Percentiles rank a stretch among this genome's conserved stretches.
These are phyloP conservation scores for Macroteleia sp. DNA, from an alignment of 2,888 invertebrate genomes.

Conservation along the genomic window DNA sequence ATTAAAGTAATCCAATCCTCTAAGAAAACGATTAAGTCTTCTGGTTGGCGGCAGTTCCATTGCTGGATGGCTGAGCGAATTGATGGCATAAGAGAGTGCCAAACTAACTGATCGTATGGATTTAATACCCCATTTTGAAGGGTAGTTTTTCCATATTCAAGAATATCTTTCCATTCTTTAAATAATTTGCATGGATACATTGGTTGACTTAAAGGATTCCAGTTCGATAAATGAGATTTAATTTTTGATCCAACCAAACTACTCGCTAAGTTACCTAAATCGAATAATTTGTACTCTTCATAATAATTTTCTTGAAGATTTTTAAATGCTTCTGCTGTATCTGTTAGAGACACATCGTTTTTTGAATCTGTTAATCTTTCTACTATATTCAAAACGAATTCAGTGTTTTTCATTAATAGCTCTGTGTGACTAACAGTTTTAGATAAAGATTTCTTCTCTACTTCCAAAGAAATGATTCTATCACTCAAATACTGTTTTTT, in stretches of 20 bases:
- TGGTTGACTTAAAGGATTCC: conserved; percentile 91
- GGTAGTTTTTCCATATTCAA: conserved; percentile 82
- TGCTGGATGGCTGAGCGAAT: conserved; percentile 88
- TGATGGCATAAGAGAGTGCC: conserved; percentile 96
- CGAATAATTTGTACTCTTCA: conserved; percentile 93
- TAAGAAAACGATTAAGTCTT: conserved; percentile 90
- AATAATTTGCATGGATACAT: conserved; percentile 87
- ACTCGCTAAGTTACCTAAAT: conserved; percentile 92
- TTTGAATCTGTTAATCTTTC: conserved; percentile 86
- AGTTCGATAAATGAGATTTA: conserved; percentile 89
- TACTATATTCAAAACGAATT: conserved; percentile 88
- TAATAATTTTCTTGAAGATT: conserved; percentile 87
- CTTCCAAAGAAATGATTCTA: conserved; percentile 90
- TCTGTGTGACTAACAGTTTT: conserved; percentile 89
- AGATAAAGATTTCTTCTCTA: conserved; percentile 90
- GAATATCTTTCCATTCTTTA: conserved; percentile 89
- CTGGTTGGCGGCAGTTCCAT: conserved; percentile 94
- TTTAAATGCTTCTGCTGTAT: conserved; percentile 86
- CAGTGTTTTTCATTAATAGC: conserved; percentile 88
- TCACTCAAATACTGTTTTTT: conserved; percentile 91
- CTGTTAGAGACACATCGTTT: conserved; percentile 86
- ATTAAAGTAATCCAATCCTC: too few species aligned
- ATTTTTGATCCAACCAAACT: conserved; percentile 93
- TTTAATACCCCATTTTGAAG: conserved; percentile 85
- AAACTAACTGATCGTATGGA: conserved; percentile 93